Conservation (phyloP, 2,888 invertebrate genomes). For the Lapara coniferarum region DNA sequence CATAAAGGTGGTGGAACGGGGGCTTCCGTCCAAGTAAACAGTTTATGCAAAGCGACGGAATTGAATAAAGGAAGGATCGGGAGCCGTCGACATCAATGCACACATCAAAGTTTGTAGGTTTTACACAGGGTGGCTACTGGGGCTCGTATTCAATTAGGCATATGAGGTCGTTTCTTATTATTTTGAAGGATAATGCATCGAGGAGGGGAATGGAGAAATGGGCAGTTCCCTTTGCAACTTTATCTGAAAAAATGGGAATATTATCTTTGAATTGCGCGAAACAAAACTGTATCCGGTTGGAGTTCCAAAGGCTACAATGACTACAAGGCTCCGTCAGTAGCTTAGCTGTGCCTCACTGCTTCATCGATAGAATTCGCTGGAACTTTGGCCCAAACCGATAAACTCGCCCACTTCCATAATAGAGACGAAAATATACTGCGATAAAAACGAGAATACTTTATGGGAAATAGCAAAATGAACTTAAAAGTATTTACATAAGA, state of each 20-base stretch:
- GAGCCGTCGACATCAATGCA: constrained; percentile 35
- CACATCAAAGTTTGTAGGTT: no score
- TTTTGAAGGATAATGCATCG: no score
- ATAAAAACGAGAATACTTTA: no score
- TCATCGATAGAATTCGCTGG: not conserved
- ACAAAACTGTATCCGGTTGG: not conserved
- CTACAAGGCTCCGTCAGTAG: not conserved
- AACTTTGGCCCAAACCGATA: not conserved
- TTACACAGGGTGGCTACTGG: no score
- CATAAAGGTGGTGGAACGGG: constrained; percentile 19
- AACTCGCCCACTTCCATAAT: not conserved
- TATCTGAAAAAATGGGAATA: no score
- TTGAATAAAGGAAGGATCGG: constrained; percentile 70
- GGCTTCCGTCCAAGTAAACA: constrained; percentile 61
- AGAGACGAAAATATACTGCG: not conserved
- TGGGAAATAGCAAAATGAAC: no score
- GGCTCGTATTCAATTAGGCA: no score
- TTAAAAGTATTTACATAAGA: no score
- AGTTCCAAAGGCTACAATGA: not conserved
- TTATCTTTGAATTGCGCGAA: not conserved
- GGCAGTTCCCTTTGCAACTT: no score
- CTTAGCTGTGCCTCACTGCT: not conserved
- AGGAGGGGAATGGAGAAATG: no score
- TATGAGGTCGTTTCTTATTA: not conserved
- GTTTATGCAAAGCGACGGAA: constrained; percentile 76